Percentiles rank a stretch among this genome's conserved stretches.
phyloP scores from a whole-genome alignment of 2,888 invertebrate species.

The Salticus scenicus region DNA sequence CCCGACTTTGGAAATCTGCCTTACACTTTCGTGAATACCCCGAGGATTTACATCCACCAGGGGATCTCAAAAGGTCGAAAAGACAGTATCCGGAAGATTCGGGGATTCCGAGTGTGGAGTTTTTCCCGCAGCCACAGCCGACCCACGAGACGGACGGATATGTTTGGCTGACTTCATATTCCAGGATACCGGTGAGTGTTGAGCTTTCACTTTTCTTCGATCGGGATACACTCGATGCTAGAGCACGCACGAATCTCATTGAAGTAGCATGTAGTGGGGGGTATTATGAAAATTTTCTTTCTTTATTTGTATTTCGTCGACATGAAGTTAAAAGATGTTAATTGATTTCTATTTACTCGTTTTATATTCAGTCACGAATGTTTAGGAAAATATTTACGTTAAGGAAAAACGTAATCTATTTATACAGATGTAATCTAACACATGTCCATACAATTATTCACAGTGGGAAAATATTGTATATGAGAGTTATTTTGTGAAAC shows the following conservation, averaged over 20 bases:
- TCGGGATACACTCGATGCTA: not conserved
- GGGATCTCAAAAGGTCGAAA: not conserved
- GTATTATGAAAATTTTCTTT: no score
- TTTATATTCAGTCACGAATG: no score
- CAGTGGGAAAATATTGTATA: no score
- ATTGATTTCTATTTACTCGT: no score
- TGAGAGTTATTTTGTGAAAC: no score
- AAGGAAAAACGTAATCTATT: no score
- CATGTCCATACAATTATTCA: no score
- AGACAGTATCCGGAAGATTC: constrained; percentile 48
- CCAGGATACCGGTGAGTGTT: constrained; percentile 85
- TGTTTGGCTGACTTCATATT: constrained; percentile 90
- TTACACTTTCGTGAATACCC: not conserved
- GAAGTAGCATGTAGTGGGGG: no score
- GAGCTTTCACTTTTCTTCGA: not conserved
- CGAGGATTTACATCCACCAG: not conserved
- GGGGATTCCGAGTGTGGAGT: constrained; percentile 70
- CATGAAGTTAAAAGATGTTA: no score
- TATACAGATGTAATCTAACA: no score
- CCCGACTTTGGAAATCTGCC: constrained; percentile 21
- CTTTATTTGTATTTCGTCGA: no score
- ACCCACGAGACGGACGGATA: constrained; percentile 61
- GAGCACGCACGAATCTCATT: not conserved
- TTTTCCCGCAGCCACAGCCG: constrained; percentile 71
- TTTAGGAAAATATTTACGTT: no score